Evolutionary conservation across 1,140 invertebrate species (phyloP).

Genomic region (Batillaria attramentaria): DNA sequence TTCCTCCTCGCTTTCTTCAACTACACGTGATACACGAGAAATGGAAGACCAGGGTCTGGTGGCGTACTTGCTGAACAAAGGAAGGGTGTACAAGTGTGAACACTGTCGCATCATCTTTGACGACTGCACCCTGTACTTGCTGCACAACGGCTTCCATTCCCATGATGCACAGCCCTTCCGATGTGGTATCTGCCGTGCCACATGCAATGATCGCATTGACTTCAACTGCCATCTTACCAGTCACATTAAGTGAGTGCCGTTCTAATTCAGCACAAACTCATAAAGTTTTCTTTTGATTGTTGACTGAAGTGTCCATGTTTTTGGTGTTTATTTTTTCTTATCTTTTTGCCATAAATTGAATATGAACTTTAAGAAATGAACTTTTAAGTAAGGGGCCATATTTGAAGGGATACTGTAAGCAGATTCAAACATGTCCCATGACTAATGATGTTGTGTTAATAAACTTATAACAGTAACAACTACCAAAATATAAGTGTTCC

Average conservation of each 20-base stretch:
- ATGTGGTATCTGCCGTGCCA: conserved; percentile 63
- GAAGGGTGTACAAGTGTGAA: conserved; percentile 64
- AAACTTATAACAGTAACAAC: too few relatives aligned
- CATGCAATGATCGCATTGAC: conserved; percentile 65
- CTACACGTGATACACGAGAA: conserved; percentile 35
- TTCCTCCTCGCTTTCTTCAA: conserved; percentile 46
- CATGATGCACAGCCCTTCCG: conserved; percentile 65
- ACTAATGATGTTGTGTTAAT: too few relatives aligned
- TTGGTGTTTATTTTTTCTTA: background rate
- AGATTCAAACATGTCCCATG: too few relatives aligned
- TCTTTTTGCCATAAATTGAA: background rate
- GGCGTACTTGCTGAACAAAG: conserved; percentile 56
- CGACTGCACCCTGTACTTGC: conserved; percentile 64
- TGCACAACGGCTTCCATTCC: conserved; percentile 68
- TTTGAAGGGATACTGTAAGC: too few relatives aligned
- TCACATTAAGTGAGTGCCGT: conserved; percentile 63
- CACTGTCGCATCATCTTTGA: conserved; percentile 68
- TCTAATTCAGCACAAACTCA: too few relatives aligned
- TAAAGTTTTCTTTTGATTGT: too few relatives aligned
- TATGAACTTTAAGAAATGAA: too few relatives aligned
- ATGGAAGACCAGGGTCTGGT: conserved; percentile 55
- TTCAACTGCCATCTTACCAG: conserved; percentile 68
- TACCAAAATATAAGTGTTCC: too few relatives aligned
- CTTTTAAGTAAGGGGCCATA: too few relatives aligned
- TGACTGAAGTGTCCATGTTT: too few relatives aligned